Base-by-base conservation (phyloP, 2,888 invertebrate genomes). In the Drosophila lacicola region DNA sequence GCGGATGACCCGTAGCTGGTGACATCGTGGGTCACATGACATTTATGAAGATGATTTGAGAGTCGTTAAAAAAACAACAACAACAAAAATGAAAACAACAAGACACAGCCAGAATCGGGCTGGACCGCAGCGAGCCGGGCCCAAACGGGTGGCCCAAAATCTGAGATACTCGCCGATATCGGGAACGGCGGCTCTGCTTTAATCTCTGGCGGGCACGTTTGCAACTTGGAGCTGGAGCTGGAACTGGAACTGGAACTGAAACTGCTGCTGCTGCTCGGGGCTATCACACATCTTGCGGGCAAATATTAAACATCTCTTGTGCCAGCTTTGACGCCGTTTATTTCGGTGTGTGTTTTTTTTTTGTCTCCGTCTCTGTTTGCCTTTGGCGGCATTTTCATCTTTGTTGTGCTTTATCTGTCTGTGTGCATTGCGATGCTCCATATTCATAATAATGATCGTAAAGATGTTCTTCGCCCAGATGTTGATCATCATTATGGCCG, bases 371-470 rank as follows among this genome's bases (percentile, higher is more conserved):
- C 37, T 37, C 39, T 75, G 54, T 80, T 76, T 88, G 68, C 41
- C 56, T 72, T 85, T 83, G 89, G 66, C 85, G 85, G 85, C 86
- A 44, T 80, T 88, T 88, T 78, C 74, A 89, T 80, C 78, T 88
- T 86, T 70, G 63, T 58, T 68, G 66, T 66, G 56, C 79, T 64
- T 73, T 77, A 76, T 78, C 77, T 77, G 54, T 44, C 36, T 70
- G 49, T 67, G 29, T 57, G 47, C 54, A 47, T 44, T 80, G 77
- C 58, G 84, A 84, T 82, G 82, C 88, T 82, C 85, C 76, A 82
- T 63, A 76, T 83, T 47, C 72, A 71, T 70, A 64, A 80, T 77
- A 63, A 73, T 64, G 70, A 65, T 65, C 64, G 53, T 64, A 69
- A 78, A 75, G 79, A 82, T 75, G 55, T 47, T 36, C 57, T 69